Base-by-base conservation (phyloP, 2,797 vertebrate species). In the Tachyglossus aculeatus region DNA sequence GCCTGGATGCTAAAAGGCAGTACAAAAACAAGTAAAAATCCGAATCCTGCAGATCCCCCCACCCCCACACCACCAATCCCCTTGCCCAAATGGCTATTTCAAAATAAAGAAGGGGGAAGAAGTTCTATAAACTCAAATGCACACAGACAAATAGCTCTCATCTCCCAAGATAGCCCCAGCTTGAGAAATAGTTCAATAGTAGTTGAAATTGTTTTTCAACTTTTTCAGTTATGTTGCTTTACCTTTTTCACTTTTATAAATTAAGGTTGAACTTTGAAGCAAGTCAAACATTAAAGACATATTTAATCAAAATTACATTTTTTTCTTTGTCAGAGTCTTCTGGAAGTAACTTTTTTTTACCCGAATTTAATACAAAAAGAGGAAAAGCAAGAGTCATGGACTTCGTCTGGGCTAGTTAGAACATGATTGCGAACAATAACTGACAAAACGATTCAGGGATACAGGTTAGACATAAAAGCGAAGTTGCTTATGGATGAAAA, bases 101-200 rank as follows among this genome's bases (percentile, higher is more conserved):
- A 2, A 36, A 69, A 58, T 52, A 44, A 18, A 25, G 24, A 52
- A 47, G 27, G 80, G 83, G 78, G 47, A 64, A 79, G 50, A 74
- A 65, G 62, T 71, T 80, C n/a, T n/a, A 60, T 76, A 84, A 66
- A 82, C 53, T 74, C 68, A 70, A 83, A 72, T 82, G 81, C 86
- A 78, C 67, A 81, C 83, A 52, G 66, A 84, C 74, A 77, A 83
- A 77, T 57, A 75, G 81, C 53, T 77, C 84, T 76, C 72, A 36
- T 64, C 51, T 67, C 84, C 72, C 6, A 24, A 76, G 80, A 86
- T 77, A 16, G 67, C 80, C 58, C 72, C 75, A 63, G 63, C 64
- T 80, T 85, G 62, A 36, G 61, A 76, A 43, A 22, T 13, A 67
- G 51, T 45, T 43, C n/a, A n/a, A n/a, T n/a, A n/a, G n/a, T n/a